Percentiles rank a stretch among this genome's conserved stretches.
Evolutionary conservation across 2,888 invertebrate species (phyloP).

Genomic region (Drosophila vallismaia): DNA sequence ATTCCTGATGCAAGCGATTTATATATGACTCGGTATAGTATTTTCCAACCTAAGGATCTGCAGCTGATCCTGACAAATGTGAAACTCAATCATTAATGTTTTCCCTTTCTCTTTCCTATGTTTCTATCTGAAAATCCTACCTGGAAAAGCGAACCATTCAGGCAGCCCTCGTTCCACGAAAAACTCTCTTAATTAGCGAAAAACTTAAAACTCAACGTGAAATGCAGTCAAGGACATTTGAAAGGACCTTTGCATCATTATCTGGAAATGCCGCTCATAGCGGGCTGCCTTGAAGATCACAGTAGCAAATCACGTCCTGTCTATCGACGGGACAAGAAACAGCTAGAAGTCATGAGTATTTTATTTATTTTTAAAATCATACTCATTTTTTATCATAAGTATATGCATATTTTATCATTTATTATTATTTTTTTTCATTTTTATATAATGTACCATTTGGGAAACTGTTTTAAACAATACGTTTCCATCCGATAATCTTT

Average conservation of each 20-base stretch:
- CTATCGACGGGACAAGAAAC: conserved; percentile 11
- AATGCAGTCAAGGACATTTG: conserved; percentile 49
- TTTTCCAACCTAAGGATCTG: conserved; percentile 13
- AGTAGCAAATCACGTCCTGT: conserved; percentile 44
- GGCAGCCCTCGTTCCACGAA: conserved; percentile 47
- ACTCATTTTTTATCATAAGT: no score
- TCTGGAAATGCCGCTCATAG: conserved; percentile 38
- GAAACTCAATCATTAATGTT: no score
- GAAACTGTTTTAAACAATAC: not conserved
- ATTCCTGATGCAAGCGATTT: conserved; percentile 29
- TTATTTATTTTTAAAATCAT: not conserved
- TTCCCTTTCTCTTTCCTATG: not conserved
- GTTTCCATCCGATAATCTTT: no score
- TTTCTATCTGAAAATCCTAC: conserved; percentile 52
- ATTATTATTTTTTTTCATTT: not conserved
- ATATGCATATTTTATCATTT: no score
- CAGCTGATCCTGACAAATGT: conserved; percentile 52
- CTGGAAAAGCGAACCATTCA: conserved; percentile 59
- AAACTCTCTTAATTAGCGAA: conserved; percentile 60
- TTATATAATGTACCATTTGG: not conserved
- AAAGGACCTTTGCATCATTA: conserved; percentile 47
- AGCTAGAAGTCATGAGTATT: conserved; percentile 31
- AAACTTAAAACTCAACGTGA: conserved; percentile 57
- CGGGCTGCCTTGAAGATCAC: conserved; percentile 26
- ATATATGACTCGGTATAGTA: conserved; percentile 42